Base-by-base conservation (phyloP, 2,888 invertebrate genomes). In the Iphiclides podalirius region DNA sequence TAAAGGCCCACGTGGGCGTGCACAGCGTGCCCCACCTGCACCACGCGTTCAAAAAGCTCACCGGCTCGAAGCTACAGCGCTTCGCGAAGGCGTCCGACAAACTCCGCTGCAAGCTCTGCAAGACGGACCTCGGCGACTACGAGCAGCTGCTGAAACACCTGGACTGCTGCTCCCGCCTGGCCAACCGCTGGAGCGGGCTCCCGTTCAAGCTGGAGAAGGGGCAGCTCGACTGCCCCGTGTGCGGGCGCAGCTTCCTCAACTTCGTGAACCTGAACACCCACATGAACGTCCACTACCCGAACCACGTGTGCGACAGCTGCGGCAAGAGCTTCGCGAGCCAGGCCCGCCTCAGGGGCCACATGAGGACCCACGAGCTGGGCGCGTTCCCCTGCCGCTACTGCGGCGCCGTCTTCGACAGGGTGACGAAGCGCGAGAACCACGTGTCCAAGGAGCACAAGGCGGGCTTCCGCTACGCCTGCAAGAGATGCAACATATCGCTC, bases 321-420 rank as follows among this genome's bases (percentile, higher is more conserved):
- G 88, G 88, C 0, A 90, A 90, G 45, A 88, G 87, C 0, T 90
- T 90, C 50, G 90, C 90, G 1, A 90, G 90, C 0, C 83, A 82
- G 51, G 85, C 89, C 0, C 64, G 90, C 0, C 53, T 90, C 0
- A 53, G 85, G 8, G 90, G 90, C 0, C 90, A 90, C 47, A 79
- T 90, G 71, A 60, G 90, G 20, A 90, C 88, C 0, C 90, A 90
- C 41, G 90, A 90, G 50, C 76, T 88, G 1, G 90, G 89, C 0
- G 69, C 62, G n/a, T 88, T 88, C 2, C 74, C 81, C 0, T 88
- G 88, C 45, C 60, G 73, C 8, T 84, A 83, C 31, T 88, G 88
- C 55, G 61, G 73, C 0, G 77, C 78, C 0, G 71, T 79, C 0
- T 88, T 88, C 63, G 86, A 88, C 16, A 66, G 79, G 1, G 84